Evolutionary conservation across 2,797 vertebrate species (phyloP).

Genomic region (Adrianichthys oophorus): DNA sequence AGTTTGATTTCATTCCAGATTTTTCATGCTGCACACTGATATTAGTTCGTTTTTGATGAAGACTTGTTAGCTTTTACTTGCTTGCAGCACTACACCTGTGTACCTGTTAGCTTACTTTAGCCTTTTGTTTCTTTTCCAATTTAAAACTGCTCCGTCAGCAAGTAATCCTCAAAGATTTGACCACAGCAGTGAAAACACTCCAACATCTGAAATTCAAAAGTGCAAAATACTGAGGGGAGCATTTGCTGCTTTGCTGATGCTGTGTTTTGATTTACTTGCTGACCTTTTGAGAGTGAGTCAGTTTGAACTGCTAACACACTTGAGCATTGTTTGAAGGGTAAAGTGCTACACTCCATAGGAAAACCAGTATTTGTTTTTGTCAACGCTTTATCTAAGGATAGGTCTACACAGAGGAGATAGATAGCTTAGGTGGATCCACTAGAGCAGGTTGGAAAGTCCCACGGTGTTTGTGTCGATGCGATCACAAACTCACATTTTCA

Average conservation of each 20-base stretch:
- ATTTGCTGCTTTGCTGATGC: slow-evolving; percentile 12
- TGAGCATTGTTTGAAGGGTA: slow-evolving; percentile 6
- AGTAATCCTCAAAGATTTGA: slow-evolving; percentile 17
- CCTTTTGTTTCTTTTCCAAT: too few species aligned
- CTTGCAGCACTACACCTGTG: too few species aligned
- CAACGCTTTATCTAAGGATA: too few species aligned
- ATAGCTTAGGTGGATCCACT: too few species aligned
- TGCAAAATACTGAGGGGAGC: slow-evolving; percentile 4
- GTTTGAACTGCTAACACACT: background rate
- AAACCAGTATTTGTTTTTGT: background rate
- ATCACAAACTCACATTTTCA: slow-evolving; percentile 27
- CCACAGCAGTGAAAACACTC: slow-evolving; percentile 27
- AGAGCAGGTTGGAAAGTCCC: slow-evolving; percentile 27
- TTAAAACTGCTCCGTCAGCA: too few species aligned
- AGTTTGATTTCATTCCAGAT: too few species aligned
- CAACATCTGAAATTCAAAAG: slow-evolving; percentile 27
- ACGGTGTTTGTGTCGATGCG: slow-evolving; percentile 28
- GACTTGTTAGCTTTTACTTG: too few species aligned
- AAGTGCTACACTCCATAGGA: background rate
- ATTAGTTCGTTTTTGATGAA: too few species aligned
- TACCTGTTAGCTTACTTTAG: too few species aligned
- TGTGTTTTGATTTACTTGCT: slow-evolving; percentile 21
- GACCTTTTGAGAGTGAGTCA: slow-evolving; percentile 8
- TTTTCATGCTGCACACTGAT: too few species aligned
- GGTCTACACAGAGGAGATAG: slow-evolving; percentile 1